These are phyloP conservation scores for Liparis tanakae DNA, from an alignment of 2,797 vertebrate genomes.

Conservation along the genomic window DNA sequence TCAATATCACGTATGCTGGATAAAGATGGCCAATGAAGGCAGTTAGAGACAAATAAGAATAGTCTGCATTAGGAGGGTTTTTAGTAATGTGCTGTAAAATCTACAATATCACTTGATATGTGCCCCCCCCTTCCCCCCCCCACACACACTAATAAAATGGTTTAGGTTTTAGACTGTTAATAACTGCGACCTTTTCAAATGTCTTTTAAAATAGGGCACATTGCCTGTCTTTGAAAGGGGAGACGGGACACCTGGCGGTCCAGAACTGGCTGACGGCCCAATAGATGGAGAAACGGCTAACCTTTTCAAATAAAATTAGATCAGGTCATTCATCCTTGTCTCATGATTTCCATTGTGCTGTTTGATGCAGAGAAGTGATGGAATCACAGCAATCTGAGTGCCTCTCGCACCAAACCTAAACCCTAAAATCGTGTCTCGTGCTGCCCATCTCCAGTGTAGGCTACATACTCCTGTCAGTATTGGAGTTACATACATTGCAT, in stretches of 20 bases:
- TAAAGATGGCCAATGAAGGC: slow-evolving; percentile 54
- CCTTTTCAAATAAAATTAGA: slow-evolving; percentile 73
- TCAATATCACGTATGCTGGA: slow-evolving; percentile 45
- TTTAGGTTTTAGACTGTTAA: slow-evolving; percentile 53
- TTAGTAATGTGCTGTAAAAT: slow-evolving; percentile 35
- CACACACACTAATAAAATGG: background rate
- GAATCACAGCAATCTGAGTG: slow-evolving; percentile 50
- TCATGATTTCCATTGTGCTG: slow-evolving; percentile 55
- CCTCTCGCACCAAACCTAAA: slow-evolving; percentile 32
- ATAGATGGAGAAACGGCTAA: slow-evolving; percentile 63
- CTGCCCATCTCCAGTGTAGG: background rate
- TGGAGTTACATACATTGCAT: background rate
- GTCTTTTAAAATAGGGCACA: slow-evolving; percentile 63
- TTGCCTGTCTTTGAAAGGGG: slow-evolving; percentile 51
- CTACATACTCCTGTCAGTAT: slow-evolving; percentile 9
- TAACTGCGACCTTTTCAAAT: slow-evolving; percentile 77
- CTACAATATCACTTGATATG: slow-evolving; percentile 19
- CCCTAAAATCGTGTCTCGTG: slow-evolving; percentile 25
- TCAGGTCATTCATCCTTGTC: slow-evolving; percentile 72
- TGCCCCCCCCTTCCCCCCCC: background rate
- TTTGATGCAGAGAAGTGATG: slow-evolving; percentile 46
- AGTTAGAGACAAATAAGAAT: slow-evolving; percentile 42
- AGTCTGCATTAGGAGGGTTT: slow-evolving; percentile 41
- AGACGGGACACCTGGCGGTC: slow-evolving; percentile 69
- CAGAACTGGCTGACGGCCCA: slow-evolving; percentile 54